phyloP scores from a whole-genome alignment of 2,888 invertebrate genomes.

The Ptilodon capucinus region DNA sequence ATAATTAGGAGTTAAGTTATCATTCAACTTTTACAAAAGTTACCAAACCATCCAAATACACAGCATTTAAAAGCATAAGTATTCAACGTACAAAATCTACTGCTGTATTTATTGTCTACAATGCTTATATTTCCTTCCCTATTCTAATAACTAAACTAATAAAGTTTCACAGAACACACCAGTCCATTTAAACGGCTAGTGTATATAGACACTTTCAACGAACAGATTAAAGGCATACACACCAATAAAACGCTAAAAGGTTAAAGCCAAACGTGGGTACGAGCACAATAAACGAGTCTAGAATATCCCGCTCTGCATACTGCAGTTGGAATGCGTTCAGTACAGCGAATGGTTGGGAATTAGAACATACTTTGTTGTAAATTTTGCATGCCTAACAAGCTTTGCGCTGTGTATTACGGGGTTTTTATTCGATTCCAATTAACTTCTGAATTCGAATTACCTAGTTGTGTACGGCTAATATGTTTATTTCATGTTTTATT shows the following conservation, averaged over 20 bases:
- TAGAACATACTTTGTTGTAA: constrained; percentile 64
- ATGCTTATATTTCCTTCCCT: no score
- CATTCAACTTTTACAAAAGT: no score
- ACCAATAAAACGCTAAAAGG: constrained; percentile 43
- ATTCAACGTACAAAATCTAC: no score
- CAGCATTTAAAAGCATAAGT: no score
- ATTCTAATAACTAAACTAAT: no score
- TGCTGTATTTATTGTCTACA: no score
- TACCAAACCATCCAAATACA: no score
- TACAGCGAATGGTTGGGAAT: constrained; percentile 53
- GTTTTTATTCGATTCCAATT: constrained; percentile 15
- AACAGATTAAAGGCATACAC: constrained; percentile 42
- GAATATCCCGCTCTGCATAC: constrained; percentile 50
- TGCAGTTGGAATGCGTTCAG: constrained; percentile 52
- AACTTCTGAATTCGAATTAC: not conserved
- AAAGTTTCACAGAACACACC: not conserved
- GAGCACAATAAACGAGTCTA: constrained; percentile 45
- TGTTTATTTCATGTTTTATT: no score
- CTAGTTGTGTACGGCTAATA: no score
- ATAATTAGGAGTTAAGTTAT: no score
- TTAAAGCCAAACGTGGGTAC: constrained; percentile 33
- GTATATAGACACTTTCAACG: constrained; percentile 31
- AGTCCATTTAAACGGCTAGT: constrained; percentile 11
- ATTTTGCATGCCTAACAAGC: constrained; percentile 53
- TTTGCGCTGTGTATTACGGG: constrained; percentile 25